Evolutionary conservation across 2,113 vertebrate genomes (phyloP), one percentile per base, ranked within the genome.

Genomic region (Oreochromis niloticus): DNA sequence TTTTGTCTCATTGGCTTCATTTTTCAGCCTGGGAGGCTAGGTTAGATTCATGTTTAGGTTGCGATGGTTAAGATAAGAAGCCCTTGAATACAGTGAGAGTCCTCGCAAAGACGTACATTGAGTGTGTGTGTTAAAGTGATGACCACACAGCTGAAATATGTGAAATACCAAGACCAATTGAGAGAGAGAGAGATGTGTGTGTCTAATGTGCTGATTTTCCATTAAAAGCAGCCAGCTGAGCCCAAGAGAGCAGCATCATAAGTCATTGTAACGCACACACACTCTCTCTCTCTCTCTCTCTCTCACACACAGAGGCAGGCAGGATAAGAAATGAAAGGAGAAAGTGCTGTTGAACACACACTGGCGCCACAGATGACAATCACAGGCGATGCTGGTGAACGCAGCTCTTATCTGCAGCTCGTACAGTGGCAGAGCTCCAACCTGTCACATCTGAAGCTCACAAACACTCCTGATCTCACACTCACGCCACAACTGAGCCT

Each of bases 151-250:
- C 82, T 86, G 59, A 90, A 92, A 84, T 83, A 91, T 90, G 90
- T 87, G 55, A 57, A 88, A 80, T 52, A 84, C 71, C 71, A 59
- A 9, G 39, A 87, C 85, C 83, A 75, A 83, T 85, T 5, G n/a
- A 75, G 68, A 81, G 63, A 63, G 78, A 68, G 73, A 79, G 73
- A 36, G 30, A 16, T 78, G 81, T 86, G 87, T 87, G 89, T 81
- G 80, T 87, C 87, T 93, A 86, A 93, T 90, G 87, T 66, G 14
- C 84, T 81, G 84, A 93, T 85, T 91, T 92, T 87, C 89, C 90
- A 90, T 93, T 93, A 94, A 90, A 90, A 82, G 61, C 84, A 83
- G 87, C 93, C 91, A 92, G 91, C 93, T 93, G 91, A 90, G 93
- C 90, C 88, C 91, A 56, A 54, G 48, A 41, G 83, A 88, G 83